These are phyloP conservation scores for Polypedilum pembai DNA, from an alignment of 1,140 invertebrate genomes.

Conservation along the genomic window DNA sequence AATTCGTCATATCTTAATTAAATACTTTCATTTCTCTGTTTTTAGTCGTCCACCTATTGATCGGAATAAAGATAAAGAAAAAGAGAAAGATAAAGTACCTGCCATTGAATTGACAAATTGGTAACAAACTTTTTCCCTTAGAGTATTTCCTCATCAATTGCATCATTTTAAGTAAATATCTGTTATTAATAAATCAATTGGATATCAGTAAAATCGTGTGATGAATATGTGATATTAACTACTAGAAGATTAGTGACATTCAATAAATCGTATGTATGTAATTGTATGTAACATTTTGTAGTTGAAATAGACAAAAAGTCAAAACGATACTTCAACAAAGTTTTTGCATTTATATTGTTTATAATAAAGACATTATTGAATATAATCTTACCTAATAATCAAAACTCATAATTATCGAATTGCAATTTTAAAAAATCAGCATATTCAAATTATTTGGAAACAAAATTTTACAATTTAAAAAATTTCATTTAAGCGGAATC, in stretches of 20 bases:
- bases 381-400: too few species aligned
- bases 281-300: neutral
- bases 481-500: too few species aligned
- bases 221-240: slow-evolving; percentile 25
- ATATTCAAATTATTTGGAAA: too few species aligned
- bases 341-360: too few species aligned
- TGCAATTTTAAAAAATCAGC: too few species aligned
- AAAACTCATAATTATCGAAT: too few species aligned
- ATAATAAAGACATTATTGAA: too few species aligned
- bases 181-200: neutral
- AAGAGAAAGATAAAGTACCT: neutral
- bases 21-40: slow-evolving; percentile 21
- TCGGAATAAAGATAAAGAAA: slow-evolving; percentile 40
- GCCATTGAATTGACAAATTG: neutral
- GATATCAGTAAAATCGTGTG: neutral
- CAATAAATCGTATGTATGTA: neutral
- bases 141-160: neutral
- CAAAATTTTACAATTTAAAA: too few species aligned
- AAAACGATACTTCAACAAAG: neutral
- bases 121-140: neutral
- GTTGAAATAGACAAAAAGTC: neutral
- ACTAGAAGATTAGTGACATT: neutral
- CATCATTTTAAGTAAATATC: neutral
- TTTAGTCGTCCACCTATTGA: slow-evolving; percentile 41
- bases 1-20: neutral